Percentiles rank a stretch among this genome's conserved stretches.
Conservation (phyloP, 2,113 vertebrate genomes). For the Pimephales promelas region DNA sequence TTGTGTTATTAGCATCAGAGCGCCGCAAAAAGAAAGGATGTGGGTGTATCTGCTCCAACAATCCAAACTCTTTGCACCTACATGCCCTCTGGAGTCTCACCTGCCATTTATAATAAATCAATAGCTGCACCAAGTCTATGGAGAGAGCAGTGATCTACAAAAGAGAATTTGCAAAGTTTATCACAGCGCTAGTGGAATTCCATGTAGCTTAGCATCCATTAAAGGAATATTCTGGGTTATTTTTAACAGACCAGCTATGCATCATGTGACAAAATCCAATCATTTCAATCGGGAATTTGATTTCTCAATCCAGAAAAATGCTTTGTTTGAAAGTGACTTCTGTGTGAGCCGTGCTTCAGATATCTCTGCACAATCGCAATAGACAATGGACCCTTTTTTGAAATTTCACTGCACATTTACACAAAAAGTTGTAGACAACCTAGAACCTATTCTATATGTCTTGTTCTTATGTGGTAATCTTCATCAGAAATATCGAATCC, state of each 20-base stretch:
- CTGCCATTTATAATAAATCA: slow-evolving; percentile 20
- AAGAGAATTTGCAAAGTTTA: not conserved
- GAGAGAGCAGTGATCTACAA: not conserved
- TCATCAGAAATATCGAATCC: not conserved
- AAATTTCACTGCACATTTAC: too few species aligned
- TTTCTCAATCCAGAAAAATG: not conserved
- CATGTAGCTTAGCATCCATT: not conserved
- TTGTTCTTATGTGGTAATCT: not conserved
- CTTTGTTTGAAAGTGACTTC: too few species aligned
- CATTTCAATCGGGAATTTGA: not conserved
- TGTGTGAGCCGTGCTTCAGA: too few species aligned
- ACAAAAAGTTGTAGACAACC: too few species aligned
- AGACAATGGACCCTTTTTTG: too few species aligned
- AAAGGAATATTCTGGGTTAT: not conserved
- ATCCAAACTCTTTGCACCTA: slow-evolving; percentile 30
- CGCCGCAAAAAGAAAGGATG: slow-evolving; percentile 16
- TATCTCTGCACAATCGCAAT: too few species aligned
- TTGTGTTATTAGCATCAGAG: slow-evolving; percentile 40
- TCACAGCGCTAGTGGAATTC: not conserved
- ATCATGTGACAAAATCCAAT: not conserved
- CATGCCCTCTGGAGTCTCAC: slow-evolving; percentile 16
- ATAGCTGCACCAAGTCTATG: not conserved
- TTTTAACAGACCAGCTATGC: not conserved
- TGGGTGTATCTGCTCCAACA: slow-evolving; percentile 33
- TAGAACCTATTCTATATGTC: not conserved